phyloP scores from a whole-genome alignment of 64 coral and sea anemone genomes.

The Dendronephthya gigantea region DNA sequence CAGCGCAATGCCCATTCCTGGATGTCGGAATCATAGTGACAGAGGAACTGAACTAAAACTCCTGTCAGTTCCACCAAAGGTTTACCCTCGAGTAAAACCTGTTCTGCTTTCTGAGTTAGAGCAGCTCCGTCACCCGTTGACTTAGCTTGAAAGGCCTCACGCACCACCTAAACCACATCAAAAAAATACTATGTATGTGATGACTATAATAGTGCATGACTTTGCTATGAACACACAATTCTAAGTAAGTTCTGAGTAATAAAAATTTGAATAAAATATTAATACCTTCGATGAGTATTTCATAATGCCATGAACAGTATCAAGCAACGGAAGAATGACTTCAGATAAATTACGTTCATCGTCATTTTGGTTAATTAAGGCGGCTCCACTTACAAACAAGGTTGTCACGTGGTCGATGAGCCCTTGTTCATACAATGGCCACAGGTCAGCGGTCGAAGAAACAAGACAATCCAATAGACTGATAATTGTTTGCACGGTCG shows the following conservation, averaged over 20 bases:
- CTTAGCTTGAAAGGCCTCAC: neutral
- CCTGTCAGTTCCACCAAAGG: slow-evolving; percentile 81
- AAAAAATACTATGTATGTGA: neutral
- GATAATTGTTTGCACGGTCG: slow-evolving; percentile 52
- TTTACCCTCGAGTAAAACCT: slow-evolving; percentile 64
- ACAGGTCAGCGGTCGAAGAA: slow-evolving; percentile 47
- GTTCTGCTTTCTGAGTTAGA: neutral
- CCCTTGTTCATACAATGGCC: slow-evolving; percentile 67
- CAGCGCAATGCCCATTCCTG: slow-evolving; percentile 58
- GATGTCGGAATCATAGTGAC: slow-evolving; percentile 53
- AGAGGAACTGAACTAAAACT: slow-evolving; percentile 61
- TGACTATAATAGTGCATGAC: too few species aligned
- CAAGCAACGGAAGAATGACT: slow-evolving; percentile 59
- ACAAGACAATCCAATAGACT: slow-evolving; percentile 67
- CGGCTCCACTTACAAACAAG: slow-evolving; percentile 51
- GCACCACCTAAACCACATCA: neutral
- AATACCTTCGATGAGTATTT: slow-evolving; percentile 71
- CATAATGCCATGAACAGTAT: slow-evolving; percentile 57
- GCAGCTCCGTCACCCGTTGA: neutral
- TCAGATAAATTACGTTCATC: slow-evolving; percentile 21
- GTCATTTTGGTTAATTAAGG: slow-evolving; percentile 32
- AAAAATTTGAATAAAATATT: neutral
- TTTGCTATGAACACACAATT: too few species aligned
- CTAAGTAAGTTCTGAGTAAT: too few species aligned
- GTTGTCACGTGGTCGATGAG: slow-evolving; percentile 71